Evolutionary conservation across 2,113 vertebrate genomes (phyloP).

Genomic region (Stigmatopora nigra): DNA sequence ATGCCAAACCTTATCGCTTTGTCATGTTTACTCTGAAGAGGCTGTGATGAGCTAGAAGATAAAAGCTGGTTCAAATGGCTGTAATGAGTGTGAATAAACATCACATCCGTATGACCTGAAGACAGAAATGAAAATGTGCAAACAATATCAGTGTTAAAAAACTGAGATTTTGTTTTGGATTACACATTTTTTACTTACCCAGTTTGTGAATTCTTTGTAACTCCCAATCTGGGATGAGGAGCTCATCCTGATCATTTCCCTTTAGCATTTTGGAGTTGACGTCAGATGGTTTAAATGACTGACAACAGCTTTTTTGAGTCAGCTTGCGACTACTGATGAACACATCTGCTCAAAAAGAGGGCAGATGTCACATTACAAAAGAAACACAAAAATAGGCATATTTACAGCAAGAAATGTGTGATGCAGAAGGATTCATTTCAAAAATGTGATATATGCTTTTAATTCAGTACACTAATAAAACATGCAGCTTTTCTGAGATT

Average conservation of each 20-base stretch:
- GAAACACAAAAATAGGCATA: neutral
- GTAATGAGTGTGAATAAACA: constrained; percentile 70
- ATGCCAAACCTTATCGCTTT: constrained; percentile 29
- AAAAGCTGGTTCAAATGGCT: constrained; percentile 54
- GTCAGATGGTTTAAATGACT: constrained; percentile 60
- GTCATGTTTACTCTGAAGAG: constrained; percentile 29
- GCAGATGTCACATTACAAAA: constrained; percentile 1
- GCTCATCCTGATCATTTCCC: constrained; percentile 51
- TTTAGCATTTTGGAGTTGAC: constrained; percentile 26
- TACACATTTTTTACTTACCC: constrained; percentile 47
- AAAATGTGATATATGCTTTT: neutral
- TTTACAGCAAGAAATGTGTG: neutral
- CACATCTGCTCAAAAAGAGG: constrained; percentile 51
- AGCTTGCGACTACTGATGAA: constrained; percentile 57
- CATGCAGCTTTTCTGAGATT: neutral
- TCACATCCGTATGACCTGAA: constrained; percentile 63
- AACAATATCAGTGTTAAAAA: neutral
- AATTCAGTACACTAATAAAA: neutral
- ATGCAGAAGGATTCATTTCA: neutral
- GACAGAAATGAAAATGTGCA: neutral
- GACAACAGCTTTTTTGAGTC: constrained; percentile 44
- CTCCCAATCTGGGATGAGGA: constrained; percentile 67
- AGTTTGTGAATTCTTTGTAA: constrained; percentile 57
- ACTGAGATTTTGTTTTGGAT: neutral
- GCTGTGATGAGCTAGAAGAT: constrained; percentile 30